Conservation (phyloP, 2,797 vertebrate genomes). For the Vultur gryphus region DNA sequence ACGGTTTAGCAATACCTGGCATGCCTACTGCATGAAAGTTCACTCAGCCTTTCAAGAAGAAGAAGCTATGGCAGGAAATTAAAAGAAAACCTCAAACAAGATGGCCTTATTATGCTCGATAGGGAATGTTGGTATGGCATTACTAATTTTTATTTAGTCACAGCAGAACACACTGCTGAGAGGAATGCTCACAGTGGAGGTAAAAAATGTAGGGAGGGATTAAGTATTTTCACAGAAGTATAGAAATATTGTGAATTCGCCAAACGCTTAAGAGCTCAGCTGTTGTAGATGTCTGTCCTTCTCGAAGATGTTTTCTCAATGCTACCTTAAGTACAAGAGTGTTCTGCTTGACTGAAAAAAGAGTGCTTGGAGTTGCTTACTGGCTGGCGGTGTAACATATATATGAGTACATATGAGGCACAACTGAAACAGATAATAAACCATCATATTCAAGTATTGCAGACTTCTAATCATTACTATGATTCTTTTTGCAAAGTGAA, state of each 20-base stretch:
- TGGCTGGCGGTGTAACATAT: fast-evolving
- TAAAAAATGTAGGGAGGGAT: not conserved
- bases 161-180: not conserved
- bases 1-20: not conserved
- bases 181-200: not conserved
- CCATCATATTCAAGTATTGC: not conserved
- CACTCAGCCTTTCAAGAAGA: not conserved
- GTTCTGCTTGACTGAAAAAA: not conserved
- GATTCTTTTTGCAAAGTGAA: not conserved
- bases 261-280: not conserved
- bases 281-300: not conserved
- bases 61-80: not conserved
- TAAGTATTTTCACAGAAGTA: not conserved
- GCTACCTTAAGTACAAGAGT: not conserved
- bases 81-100: not conserved
- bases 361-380: not conserved
- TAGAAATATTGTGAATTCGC: not conserved
- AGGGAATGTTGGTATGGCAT: not conserved
- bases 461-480: not conserved
- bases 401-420: not conserved
- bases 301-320: not conserved
- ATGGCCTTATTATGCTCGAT: not conserved
- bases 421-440: not conserved
- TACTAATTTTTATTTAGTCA: not conserved
- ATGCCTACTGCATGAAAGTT: not conserved